phyloP scores from a whole-genome alignment of 1,140 invertebrate species.

The Plectrocnemia conspersa region DNA sequence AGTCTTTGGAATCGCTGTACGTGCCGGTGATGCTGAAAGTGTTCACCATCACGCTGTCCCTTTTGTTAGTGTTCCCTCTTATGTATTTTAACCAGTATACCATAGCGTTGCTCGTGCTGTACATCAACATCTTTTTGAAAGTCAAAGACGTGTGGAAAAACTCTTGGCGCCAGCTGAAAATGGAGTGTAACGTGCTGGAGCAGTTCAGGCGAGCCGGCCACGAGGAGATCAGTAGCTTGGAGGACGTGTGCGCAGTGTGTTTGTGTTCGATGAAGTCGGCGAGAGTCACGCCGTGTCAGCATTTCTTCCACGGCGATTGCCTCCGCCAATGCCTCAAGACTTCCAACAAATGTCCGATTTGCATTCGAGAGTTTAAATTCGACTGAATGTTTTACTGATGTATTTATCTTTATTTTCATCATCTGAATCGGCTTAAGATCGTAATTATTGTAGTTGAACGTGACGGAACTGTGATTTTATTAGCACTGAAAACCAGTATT shows the following conservation, averaged over 20 bases:
- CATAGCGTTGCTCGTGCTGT: constrained; percentile 56
- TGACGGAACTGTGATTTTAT: no score
- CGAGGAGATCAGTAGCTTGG: constrained; percentile 61
- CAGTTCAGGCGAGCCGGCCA: constrained; percentile 60
- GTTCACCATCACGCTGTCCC: constrained; percentile 53
- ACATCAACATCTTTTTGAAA: constrained; percentile 65
- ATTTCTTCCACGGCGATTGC: constrained; percentile 73
- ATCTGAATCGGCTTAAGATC: no score
- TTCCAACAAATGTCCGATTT: constrained; percentile 67
- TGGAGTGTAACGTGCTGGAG: constrained; percentile 57
- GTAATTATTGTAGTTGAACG: no score
- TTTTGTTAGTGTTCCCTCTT: constrained; percentile 52
- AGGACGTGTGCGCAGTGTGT: constrained; percentile 74
- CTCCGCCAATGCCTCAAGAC: constrained; percentile 63
- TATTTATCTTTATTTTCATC: constrained; percentile 3
- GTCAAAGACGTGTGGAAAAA: constrained; percentile 57
- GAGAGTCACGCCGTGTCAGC: constrained; percentile 68
- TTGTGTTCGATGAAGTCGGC: constrained; percentile 63
- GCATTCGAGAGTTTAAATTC: constrained; percentile 45
- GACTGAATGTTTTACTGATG: constrained; percentile 6
- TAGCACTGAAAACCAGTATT: no score
- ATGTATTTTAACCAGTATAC: constrained; percentile 54
- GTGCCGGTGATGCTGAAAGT: constrained; percentile 58
- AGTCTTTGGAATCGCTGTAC: constrained; percentile 63
- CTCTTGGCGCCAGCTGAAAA: constrained; percentile 51